Evolutionary conservation across 2,113 vertebrate genomes (phyloP).

Genomic region (Triplophysa siluroides): DNA sequence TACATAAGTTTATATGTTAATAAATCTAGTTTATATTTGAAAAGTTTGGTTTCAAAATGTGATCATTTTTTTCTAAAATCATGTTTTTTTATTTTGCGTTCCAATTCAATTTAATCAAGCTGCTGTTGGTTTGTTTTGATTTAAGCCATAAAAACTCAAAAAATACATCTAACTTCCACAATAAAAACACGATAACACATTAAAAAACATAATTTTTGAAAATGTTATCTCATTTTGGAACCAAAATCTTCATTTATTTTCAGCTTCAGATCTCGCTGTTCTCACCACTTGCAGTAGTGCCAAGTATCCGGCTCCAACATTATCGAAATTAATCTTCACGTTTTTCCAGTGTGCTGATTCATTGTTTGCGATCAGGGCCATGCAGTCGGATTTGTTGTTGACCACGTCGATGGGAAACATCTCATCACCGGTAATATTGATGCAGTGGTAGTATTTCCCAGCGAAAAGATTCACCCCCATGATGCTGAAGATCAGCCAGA

Average conservation of each 20-base stretch:
- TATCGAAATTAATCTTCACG: conserved; percentile 98
- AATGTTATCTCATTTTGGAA: too few species aligned
- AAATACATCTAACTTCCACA: too few species aligned
- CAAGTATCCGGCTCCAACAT: conserved; percentile 94
- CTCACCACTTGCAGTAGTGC: conserved; percentile 96
- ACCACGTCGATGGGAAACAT: conserved; percentile 76
- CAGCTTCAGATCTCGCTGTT: not conserved
- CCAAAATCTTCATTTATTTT: not conserved
- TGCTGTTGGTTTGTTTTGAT: too few species aligned
- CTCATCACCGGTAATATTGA: conserved; percentile 85
- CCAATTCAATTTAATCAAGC: too few species aligned
- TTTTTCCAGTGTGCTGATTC: conserved; percentile 89
- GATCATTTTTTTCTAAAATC: too few species aligned
- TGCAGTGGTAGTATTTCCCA: conserved; percentile 92
- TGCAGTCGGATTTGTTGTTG: conserved; percentile 86
- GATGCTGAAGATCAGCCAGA: conserved; percentile 99
- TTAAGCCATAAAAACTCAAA: too few species aligned
- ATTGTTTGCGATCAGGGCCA: conserved; percentile 70
- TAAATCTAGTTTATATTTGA: too few species aligned
- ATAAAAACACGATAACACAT: too few species aligned
- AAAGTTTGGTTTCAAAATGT: too few species aligned
- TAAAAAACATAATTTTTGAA: too few species aligned
- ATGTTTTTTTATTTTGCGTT: too few species aligned
- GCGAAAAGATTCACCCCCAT: conserved; percentile 99
- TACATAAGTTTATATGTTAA: too few species aligned